Conservation (phyloP, 2,888 invertebrate genomes). For the Andricus quercusramuli region DNA sequence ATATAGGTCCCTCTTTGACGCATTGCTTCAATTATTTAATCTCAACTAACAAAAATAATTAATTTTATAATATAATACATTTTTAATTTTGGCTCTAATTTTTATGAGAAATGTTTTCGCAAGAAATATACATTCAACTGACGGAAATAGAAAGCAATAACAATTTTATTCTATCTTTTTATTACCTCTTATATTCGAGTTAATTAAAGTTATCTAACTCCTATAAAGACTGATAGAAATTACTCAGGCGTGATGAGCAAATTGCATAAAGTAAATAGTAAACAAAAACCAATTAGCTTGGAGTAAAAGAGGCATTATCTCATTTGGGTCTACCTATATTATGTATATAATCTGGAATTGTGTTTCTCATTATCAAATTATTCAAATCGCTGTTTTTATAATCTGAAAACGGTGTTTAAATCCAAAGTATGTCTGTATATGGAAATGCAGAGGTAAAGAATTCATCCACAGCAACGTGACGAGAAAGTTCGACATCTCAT, state of each 20-base stretch:
- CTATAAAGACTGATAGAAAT: no score
- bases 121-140: not conserved
- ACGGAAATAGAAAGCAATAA: not conserved
- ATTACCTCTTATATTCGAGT: not conserved
- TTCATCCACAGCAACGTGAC: conserved; percentile 51
- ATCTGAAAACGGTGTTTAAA: not conserved
- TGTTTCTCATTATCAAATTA: conserved; percentile 15
- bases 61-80: no score
- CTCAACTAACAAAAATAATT: no score
- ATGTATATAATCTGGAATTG: not conserved
- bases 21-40: no score
- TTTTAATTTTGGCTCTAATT: no score
- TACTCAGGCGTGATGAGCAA: not conserved
- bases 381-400: not conserved
- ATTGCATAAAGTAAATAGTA: not conserved
- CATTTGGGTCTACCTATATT: not conserved
- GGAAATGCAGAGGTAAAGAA: conserved; percentile 44
- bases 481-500: conserved; percentile 44
- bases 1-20: no score
- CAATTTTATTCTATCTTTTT: not conserved
- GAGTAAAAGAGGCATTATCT: not conserved
- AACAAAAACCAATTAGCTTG: not conserved
- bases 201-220: not conserved
- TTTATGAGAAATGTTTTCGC: not conserved
- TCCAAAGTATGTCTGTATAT: conserved; percentile 19